Evolutionary conservation across 92 coral and sea anemone genomes (phyloP).

Genomic region (Zoanthus gigantus): DNA sequence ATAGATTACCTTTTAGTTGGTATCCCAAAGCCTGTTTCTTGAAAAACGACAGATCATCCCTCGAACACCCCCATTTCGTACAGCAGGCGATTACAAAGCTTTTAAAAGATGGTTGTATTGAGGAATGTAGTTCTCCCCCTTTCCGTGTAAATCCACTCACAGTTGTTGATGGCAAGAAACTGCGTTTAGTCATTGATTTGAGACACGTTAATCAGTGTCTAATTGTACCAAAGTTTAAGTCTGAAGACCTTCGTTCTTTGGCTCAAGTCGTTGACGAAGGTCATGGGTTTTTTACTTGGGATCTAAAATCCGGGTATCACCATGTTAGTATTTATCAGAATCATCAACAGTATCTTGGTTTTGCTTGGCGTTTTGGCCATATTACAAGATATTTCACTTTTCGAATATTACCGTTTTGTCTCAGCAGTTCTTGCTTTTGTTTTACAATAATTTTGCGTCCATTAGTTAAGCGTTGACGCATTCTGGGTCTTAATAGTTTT

Average conservation of each 20-base stretch:
- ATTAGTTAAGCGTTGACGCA: slow-evolving; percentile 74
- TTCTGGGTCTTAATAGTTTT: slow-evolving; percentile 64
- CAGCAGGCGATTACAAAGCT: slow-evolving; percentile 60
- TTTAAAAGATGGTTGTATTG: slow-evolving; percentile 20
- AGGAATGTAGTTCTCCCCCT: no score
- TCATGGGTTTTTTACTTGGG: slow-evolving; percentile 77
- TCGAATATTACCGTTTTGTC: slow-evolving; percentile 29
- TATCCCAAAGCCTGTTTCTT: slow-evolving; percentile 32
- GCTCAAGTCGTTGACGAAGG: slow-evolving; percentile 58
- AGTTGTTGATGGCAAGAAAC: no score
- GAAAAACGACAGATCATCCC: no score
- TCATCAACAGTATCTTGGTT: slow-evolving; percentile 41
- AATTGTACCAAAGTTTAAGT: slow-evolving; percentile 37
- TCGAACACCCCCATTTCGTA: no score
- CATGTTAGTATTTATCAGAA: slow-evolving; percentile 39
- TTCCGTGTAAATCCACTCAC: no score
- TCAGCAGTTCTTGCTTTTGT: no score
- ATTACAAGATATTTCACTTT: slow-evolving; percentile 58
- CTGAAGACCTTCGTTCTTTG: slow-evolving; percentile 22
- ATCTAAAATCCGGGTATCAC: slow-evolving; percentile 47
- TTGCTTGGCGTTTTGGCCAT: slow-evolving; percentile 59
- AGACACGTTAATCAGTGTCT: no score
- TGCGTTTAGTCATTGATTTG: no score
- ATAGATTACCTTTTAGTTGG: slow-evolving; percentile 38
- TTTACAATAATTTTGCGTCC: slow-evolving; percentile 59